Percentiles rank a stretch among this genome's conserved stretches.
These are phyloP conservation scores for Theonella swinhoei DNA, from an alignment of 37 sponge, comb jelly and placozoan species.

Conservation along the genomic window DNA sequence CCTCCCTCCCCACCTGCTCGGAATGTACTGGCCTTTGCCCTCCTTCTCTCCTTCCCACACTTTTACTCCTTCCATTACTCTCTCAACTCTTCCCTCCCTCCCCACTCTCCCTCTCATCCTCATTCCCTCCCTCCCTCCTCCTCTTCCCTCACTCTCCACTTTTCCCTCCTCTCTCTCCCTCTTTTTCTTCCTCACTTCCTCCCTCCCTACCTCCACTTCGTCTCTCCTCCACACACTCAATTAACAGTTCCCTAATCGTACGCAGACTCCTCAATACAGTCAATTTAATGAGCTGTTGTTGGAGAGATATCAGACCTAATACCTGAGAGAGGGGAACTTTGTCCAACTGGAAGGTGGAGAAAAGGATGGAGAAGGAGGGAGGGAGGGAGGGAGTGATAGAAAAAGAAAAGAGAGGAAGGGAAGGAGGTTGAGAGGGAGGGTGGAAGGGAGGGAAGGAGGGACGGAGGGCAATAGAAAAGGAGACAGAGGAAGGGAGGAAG, in stretches of 20 bases:
- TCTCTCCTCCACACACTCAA: slow-evolving; percentile 66
- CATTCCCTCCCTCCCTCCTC: too few species aligned
- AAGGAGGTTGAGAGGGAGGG: not conserved
- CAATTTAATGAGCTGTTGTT: slow-evolving; percentile 56
- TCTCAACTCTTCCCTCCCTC: too few species aligned
- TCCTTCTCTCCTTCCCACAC: too few species aligned
- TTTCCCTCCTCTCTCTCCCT: too few species aligned
- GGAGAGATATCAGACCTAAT: slow-evolving; percentile 34
- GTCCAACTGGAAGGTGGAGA: slow-evolving; percentile 36
- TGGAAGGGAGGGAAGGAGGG: not conserved
- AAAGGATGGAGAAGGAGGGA: not conserved
- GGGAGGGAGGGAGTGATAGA: not conserved
- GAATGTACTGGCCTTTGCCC: too few species aligned
- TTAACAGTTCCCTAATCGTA: slow-evolving; percentile 52
- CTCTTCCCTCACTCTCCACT: too few species aligned
- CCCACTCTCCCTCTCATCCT: too few species aligned
- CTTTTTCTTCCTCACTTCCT: too few species aligned
- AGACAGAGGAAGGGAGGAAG: not conserved
- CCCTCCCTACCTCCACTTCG: slow-evolving; percentile 18
- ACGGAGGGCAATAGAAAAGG: not conserved
- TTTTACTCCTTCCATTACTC: too few species aligned
- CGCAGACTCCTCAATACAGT: slow-evolving; percentile 20
- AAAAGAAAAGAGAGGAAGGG: too few species aligned
- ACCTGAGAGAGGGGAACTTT: slow-evolving; percentile 54
- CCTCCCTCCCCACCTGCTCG: too few species aligned